phyloP scores from a whole-genome alignment of 2,888 invertebrate genomes.

The Zhengitettix transpicula region DNA sequence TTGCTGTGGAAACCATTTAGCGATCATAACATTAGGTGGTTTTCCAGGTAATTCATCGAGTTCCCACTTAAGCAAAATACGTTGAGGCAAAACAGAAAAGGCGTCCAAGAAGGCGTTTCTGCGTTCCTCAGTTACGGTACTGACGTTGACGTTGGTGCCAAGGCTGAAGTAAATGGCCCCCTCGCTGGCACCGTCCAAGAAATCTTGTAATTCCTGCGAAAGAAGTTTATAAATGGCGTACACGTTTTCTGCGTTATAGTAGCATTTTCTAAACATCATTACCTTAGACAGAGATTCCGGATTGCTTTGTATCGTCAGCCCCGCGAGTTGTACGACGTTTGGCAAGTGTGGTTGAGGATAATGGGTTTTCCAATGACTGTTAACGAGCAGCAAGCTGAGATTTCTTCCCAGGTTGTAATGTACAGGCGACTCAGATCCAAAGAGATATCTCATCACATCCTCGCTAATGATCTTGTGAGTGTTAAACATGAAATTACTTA shows the following conservation, averaged over 20 bases:
- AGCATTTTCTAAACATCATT: too few relatives aligned
- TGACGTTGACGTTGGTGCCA: slow-evolving; percentile 29
- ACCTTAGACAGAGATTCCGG: too few relatives aligned
- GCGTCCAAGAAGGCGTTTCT: slow-evolving; percentile 25
- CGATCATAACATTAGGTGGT: slow-evolving; percentile 28
- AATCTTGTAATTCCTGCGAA: slow-evolving; percentile 24
- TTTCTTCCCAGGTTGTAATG: too few relatives aligned
- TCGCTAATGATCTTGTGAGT: too few relatives aligned
- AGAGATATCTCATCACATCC: too few relatives aligned
- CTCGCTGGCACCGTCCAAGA: slow-evolving; percentile 25
- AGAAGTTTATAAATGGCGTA: not conserved
- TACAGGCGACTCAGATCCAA: too few relatives aligned
- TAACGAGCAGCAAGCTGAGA: too few relatives aligned
- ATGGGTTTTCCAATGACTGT: too few relatives aligned
- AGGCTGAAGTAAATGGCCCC: slow-evolving; percentile 34
- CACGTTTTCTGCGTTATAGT: not conserved
- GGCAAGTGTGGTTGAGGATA: too few relatives aligned
- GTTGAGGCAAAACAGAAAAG: slow-evolving; percentile 26
- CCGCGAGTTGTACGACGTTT: too few relatives aligned
- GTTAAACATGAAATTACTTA: too few relatives aligned
- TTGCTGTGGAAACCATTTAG: slow-evolving; percentile 28
- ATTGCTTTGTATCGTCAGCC: too few relatives aligned
- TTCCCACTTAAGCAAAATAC: slow-evolving; percentile 33
- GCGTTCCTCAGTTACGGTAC: slow-evolving; percentile 25
- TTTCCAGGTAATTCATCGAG: slow-evolving; percentile 21